These are phyloP conservation scores for Corydoras maculifer DNA, from an alignment of 2,113 vertebrate genomes.

Conservation along the genomic window DNA sequence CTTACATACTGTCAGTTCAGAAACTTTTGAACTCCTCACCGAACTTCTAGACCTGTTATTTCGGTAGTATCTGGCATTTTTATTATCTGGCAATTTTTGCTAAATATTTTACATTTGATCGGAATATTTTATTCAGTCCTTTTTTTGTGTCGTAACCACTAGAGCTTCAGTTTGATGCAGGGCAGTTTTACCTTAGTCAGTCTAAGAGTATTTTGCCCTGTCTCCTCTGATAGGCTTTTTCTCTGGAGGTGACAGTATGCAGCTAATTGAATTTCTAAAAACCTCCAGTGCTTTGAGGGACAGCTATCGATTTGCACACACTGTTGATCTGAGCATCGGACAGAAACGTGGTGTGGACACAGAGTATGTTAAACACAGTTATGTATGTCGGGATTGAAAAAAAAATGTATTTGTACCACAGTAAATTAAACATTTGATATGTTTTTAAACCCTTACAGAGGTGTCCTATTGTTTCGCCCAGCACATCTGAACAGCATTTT, in stretches of 20 bases:
- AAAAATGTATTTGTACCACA: too few species aligned
- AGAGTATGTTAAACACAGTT: slow-evolving; percentile 42
- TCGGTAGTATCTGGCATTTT: too few species aligned
- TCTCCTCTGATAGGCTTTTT: slow-evolving; percentile 45
- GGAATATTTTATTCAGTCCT: too few species aligned
- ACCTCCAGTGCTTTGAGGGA: slow-evolving; percentile 42
- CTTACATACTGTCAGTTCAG: too few species aligned
- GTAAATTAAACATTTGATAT: neutral
- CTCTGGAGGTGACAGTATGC: slow-evolving; percentile 33
- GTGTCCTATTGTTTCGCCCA: slow-evolving; percentile 48
- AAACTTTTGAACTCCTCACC: too few species aligned
- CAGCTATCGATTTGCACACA: slow-evolving; percentile 46
- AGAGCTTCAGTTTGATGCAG: neutral
- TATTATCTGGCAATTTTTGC: too few species aligned
- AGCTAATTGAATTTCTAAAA: slow-evolving; percentile 47
- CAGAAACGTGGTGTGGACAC: slow-evolving; percentile 29
- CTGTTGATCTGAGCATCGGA: slow-evolving; percentile 32
- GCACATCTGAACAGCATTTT: slow-evolving; percentile 49
- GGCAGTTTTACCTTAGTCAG: neutral
- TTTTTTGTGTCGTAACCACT: slow-evolving; percentile 19
- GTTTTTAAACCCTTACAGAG: slow-evolving; percentile 26
- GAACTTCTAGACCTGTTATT: too few species aligned
- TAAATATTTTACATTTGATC: too few species aligned
- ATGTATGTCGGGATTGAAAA: neutral
- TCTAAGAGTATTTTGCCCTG: neutral